These are phyloP conservation scores for Schlechtendalia chinensis DNA, from an alignment of 1,140 invertebrate genomes.

Conservation along the genomic window DNA sequence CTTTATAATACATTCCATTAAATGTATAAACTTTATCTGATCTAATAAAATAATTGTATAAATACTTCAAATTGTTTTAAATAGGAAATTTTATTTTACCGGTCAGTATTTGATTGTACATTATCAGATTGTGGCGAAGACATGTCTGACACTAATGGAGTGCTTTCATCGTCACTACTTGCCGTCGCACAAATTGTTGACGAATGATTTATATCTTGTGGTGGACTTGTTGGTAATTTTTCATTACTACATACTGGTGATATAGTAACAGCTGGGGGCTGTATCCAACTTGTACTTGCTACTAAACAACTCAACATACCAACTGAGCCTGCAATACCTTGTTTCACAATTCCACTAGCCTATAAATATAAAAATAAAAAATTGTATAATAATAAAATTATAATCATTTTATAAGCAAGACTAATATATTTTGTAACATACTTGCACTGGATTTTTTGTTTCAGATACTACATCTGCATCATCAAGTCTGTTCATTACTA, in stretches of 20 bases:
- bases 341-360: conserved; percentile 32
- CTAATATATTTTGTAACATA: not conserved
- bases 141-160: conserved; percentile 62
- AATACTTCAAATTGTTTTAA: not conserved
- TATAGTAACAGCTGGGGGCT: conserved; percentile 36
- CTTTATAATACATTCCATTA: conserved; percentile 46
- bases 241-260: conserved; percentile 38
- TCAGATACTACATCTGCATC: conserved; percentile 24
- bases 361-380: not conserved
- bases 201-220: conserved; percentile 32
- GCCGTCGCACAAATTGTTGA: conserved; percentile 29
- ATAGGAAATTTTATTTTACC: conserved; percentile 8
- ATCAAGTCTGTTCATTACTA: conserved; percentile 37
- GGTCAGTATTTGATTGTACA: conserved; percentile 40
- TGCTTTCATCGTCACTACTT: conserved; percentile 62
- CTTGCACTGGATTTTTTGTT: conserved; percentile 34
- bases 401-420: too few species aligned
- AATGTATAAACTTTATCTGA: conserved; percentile 46
- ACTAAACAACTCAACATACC: conserved; percentile 45
- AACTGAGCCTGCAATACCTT: conserved; percentile 42
- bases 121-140: conserved; percentile 55
- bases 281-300: conserved; percentile 42
- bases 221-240: conserved; percentile 37
- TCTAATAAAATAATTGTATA: conserved; percentile 5
- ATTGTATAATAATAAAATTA: not conserved